Evolutionary conservation across 2,888 invertebrate genomes (phyloP), one percentile per base, ranked within the genome.

Genomic region (Thera britannica): DNA sequence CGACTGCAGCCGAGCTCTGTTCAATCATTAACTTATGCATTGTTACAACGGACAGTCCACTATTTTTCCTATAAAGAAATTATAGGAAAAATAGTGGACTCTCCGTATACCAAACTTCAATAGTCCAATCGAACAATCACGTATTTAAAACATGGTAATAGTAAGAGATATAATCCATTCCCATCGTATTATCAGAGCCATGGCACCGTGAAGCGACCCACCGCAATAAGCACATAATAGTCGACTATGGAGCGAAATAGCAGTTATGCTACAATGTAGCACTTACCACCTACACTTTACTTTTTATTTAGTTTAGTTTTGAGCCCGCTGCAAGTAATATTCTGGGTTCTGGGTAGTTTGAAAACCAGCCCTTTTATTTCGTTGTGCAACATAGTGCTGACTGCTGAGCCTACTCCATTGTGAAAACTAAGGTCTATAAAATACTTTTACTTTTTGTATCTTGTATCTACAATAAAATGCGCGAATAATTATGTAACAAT

Each of bases 131-230:
- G 54, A 55, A 52, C 60, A 3, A 62, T 54, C 54, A 46, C 55
- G 54, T 46, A 55, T 46, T 46, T 46, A 35, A 54, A 54, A 55
- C 34, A 46, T 44, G 11, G 55, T 62, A 55, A 23, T 23, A 23
- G 23, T 23, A 23, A 23, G 35, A 55, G 46, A 59, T 51, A 51
- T 51, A 11, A 62, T 55, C 54, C 34, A 58, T 34, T 48, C 51
- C 9, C 44, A 46, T 44, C 52, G 46, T n/a, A 58, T 64, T 58
- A 58, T 12, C 36, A 5, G 34, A 23, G 36, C 12, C 56, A 46
- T n/a, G 44, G 61, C 35, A 36, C 62, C 56, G 48, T 62, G 62
- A 62, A 44, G 62, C 52, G 23, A 54, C 8, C 35, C 36, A 36
- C 54, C 46, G 54, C 48, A 35, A 48, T 56, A 55, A 46, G 12